phyloP scores from a whole-genome alignment of 2,797 vertebrate species.

The Sarcoramphus papa region DNA sequence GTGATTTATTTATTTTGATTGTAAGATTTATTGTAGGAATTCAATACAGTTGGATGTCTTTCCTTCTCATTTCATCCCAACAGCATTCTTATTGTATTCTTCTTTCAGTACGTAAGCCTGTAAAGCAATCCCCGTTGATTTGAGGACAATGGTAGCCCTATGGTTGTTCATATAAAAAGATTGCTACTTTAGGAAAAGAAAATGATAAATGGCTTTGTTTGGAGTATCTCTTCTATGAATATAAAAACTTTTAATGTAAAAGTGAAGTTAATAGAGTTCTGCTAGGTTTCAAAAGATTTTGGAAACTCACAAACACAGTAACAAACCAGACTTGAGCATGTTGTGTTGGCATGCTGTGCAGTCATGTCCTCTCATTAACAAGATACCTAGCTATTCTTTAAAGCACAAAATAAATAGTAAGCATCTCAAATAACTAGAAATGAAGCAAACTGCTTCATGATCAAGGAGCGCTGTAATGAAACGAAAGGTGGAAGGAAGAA shows the following conservation, averaged over 20 bases:
- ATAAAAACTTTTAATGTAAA: not conserved
- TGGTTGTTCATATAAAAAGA: not conserved
- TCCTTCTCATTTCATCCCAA: not conserved
- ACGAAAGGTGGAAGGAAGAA: not conserved
- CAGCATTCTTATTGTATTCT: not conserved
- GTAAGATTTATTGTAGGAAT: constrained; percentile 19
- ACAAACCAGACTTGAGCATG: not conserved
- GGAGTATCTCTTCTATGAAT: not conserved
- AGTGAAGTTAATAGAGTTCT: not conserved
- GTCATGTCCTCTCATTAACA: not conserved
- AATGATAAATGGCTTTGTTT: not conserved
- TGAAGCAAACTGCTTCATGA: not conserved
- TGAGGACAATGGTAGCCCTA: not conserved
- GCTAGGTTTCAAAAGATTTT: not conserved
- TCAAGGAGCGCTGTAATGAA: not conserved
- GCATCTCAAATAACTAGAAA: not conserved
- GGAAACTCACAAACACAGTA: not conserved
- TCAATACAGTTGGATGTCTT: not conserved
- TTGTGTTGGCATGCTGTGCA: not conserved
- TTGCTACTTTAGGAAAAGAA: not conserved
- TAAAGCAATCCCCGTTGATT: constrained; percentile 3
- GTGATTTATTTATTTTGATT: constrained; percentile 17
- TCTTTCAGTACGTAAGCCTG: not conserved
- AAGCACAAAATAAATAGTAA: not conserved
- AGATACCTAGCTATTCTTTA: not conserved